Evolutionary conservation across 2,797 vertebrate species (phyloP).

Genomic region (Poeciliopsis infans): DNA sequence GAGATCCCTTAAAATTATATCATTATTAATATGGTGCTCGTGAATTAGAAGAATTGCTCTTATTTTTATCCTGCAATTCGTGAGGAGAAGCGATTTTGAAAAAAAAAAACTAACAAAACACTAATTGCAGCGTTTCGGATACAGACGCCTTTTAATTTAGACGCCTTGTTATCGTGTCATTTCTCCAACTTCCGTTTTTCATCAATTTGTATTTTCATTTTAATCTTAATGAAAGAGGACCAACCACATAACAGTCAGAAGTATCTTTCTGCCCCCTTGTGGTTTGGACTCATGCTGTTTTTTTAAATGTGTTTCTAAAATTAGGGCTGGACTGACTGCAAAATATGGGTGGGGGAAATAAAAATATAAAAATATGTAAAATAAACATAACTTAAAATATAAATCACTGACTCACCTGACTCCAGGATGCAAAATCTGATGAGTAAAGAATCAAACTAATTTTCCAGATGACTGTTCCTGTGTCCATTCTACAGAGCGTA

Average conservation of each 20-base stretch:
- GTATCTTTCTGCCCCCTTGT: conserved; percentile 73
- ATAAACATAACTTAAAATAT: background rate
- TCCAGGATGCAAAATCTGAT: background rate
- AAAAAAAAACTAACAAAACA: background rate
- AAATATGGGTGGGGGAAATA: background rate
- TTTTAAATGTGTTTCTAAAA: background rate
- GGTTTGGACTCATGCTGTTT: conserved; percentile 42
- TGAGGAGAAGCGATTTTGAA: background rate
- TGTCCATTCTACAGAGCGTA: background rate
- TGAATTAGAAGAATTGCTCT: background rate
- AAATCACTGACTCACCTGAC: background rate
- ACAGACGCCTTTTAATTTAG: background rate
- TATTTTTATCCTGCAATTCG: background rate
- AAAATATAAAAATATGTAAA: background rate
- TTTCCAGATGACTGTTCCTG: background rate
- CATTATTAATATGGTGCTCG: too few relatives aligned
- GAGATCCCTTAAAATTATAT: background rate
- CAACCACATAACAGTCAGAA: conserved; percentile 17
- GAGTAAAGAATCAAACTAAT: background rate
- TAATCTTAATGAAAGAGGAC: conserved; percentile 31
- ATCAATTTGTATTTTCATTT: background rate
- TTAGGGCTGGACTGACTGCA: background rate
- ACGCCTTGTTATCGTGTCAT: background rate
- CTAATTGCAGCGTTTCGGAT: background rate
- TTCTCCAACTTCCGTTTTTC: background rate